Evolutionary conservation across 2,113 vertebrate genomes (phyloP), one percentile per base, ranked within the genome.

Genomic region (Oriolus oriolus): DNA sequence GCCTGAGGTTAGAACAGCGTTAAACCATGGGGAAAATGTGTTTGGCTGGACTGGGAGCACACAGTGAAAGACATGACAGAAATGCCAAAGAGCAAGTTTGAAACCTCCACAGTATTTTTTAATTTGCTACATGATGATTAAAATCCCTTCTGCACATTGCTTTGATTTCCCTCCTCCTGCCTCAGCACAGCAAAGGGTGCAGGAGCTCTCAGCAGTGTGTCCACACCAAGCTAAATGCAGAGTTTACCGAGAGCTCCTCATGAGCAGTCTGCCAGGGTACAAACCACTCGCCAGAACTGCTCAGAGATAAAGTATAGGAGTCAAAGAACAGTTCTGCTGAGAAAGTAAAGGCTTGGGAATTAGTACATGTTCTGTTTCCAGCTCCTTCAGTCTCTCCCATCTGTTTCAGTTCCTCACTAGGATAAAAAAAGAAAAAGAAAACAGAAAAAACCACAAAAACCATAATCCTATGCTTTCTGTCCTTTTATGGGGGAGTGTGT

Each of bases 361-460:
- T 91, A 90, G 87, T 94, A 45, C 4, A 2, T 79, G 73, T 94
- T 96, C 77, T 87, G 69, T 73, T 95, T 94, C 84, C n/a, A 97
- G 73, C 52, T 93, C 64, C 71, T 74, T 80, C 73, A 91, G 60
- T 90, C 52, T 93, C 61, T 95, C 47, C 95, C 95, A 96, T 94
- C 95, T 94, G 88, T 90, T 93, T 89, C 90, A 75, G 37, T 90
- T 89, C 57, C 42, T 41, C 19, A 56, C 87, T 45, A 73, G 52
- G 50, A 41, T 44, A 35, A 64, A 63, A 78, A 81, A 76, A 44
- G 71, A 59, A 77, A 39, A 60, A 45, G 20, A 41, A 57, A 69
- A 45, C 35, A 54, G 44, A 57, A 64, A 68, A 63, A 35, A 28
- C 30, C 30, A 49, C 28, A 39, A 54, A 80, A 42, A 5, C 14